Evolutionary conservation across 1,140 invertebrate genomes (phyloP).

Genomic region (Branchinecta lindahli): DNA sequence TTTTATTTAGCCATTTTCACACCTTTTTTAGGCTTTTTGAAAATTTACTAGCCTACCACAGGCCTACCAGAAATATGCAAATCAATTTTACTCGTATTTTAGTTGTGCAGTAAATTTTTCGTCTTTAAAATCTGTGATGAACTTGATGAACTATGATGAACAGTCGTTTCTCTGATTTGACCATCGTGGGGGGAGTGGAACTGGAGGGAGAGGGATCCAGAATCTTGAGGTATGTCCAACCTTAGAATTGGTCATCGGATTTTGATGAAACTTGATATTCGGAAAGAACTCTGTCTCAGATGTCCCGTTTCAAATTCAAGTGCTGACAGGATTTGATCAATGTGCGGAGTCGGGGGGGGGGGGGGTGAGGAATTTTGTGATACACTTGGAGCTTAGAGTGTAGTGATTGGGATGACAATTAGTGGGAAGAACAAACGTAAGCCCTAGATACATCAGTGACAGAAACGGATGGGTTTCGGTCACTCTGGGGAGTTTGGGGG

Average conservation of each 20-base stretch:
- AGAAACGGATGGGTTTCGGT: neutral
- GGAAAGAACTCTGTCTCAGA: neutral
- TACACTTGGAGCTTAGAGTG: neutral
- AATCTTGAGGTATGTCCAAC: neutral
- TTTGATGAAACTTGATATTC: slow-evolving; percentile 2
- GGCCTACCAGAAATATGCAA: too few relatives aligned
- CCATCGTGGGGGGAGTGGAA: neutral
- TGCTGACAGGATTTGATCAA: too few relatives aligned
- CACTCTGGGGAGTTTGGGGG: neutral
- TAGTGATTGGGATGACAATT: neutral
- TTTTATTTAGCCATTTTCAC: too few relatives aligned
- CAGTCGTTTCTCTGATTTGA: too few relatives aligned
- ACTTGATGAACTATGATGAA: too few relatives aligned
- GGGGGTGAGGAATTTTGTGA: neutral
- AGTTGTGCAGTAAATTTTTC: neutral
- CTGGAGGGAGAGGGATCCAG: neutral
- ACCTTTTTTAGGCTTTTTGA: too few relatives aligned
- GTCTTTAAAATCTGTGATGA: neutral
- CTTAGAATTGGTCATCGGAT: neutral
- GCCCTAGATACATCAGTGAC: neutral
- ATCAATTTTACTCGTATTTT: neutral
- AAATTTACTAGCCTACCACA: too few relatives aligned
- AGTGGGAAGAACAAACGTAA: neutral
- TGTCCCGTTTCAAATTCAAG: slow-evolving; percentile 4
- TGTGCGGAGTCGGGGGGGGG: neutral